Percentiles rank a stretch among this genome's conserved stretches.
Evolutionary conservation across 1,140 invertebrate genomes (phyloP).

Genomic region (Pseudomyrmex dendroicus): DNA sequence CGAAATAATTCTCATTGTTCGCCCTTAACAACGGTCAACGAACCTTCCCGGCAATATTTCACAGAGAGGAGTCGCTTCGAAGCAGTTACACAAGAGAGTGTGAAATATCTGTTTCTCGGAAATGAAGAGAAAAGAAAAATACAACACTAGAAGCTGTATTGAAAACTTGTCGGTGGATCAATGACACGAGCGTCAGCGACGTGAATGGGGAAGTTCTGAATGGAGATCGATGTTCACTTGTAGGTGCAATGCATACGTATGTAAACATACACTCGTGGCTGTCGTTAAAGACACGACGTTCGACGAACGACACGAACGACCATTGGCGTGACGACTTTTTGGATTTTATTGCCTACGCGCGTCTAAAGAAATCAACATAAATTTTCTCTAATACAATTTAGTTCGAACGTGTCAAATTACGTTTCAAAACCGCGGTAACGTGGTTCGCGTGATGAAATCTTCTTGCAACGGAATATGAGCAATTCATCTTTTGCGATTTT

Average conservation of each 20-base stretch:
- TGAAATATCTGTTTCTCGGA: too few species aligned
- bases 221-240: conserved; percentile 55
- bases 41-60: too few species aligned
- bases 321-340: too few species aligned
- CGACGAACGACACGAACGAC: conserved; percentile 4
- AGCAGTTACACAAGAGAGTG: background rate
- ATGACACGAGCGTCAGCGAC: conserved; percentile 31
- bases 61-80: too few species aligned
- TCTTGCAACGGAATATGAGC: too few species aligned
- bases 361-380: background rate
- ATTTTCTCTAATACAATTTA: conserved; percentile 25
- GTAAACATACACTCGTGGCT: conserved; percentile 56
- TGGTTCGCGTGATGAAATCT: too few species aligned
- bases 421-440: background rate
- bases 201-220: conserved; percentile 68
- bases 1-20: conserved; percentile 62
- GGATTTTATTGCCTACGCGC: too few species aligned
- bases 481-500: too few species aligned
- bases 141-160: background rate
- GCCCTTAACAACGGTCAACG: too few species aligned
- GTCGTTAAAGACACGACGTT: conserved; percentile 28
- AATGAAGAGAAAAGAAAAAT: too few species aligned
- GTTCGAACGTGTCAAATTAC: background rate
- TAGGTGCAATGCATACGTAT: conserved; percentile 43
- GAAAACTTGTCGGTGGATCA: conserved; percentile 29